Conservation (phyloP, 2,113 vertebrate species). For the Lota lota region DNA sequence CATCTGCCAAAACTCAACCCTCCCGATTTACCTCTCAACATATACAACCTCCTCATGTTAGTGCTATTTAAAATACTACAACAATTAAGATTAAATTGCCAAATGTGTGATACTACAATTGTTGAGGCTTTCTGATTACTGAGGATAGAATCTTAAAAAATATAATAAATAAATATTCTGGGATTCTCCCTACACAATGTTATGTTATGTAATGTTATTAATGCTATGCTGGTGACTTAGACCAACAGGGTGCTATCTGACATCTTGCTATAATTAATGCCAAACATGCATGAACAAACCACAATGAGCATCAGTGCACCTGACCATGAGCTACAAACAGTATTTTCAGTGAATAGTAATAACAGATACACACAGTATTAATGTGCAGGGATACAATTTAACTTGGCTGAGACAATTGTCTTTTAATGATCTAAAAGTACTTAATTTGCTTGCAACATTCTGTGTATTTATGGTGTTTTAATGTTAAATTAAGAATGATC, state of each 20-base stretch:
- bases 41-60: background rate
- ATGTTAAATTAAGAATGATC: slow-evolving; percentile 50
- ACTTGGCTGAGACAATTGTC: slow-evolving; percentile 32
- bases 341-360: slow-evolving; percentile 5
- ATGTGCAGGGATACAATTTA: slow-evolving; percentile 6
- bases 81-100: slow-evolving; percentile 40
- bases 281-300: slow-evolving; percentile 59
- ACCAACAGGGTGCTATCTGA: slow-evolving; percentile 62
- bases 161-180: slow-evolving; percentile 12
- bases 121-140: slow-evolving; percentile 16
- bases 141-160: slow-evolving; percentile 4
- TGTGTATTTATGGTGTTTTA: slow-evolving; percentile 55
- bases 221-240: slow-evolving; percentile 27
- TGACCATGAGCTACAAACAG: background rate
- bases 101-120: slow-evolving; percentile 41
- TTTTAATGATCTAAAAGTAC: slow-evolving; percentile 24
- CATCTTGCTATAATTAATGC: slow-evolving; percentile 42
- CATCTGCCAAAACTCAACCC: slow-evolving; percentile 54
- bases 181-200: slow-evolving; percentile 38
- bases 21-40: slow-evolving; percentile 16
- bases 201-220: no score
- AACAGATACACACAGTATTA: slow-evolving; percentile 12
- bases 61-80: slow-evolving; percentile 22
- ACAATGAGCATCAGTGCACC: slow-evolving; percentile 14
- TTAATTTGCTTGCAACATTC: slow-evolving; percentile 34